phyloP scores from a whole-genome alignment of 1,140 invertebrate genomes.

The Hypsibius dujardini region DNA sequence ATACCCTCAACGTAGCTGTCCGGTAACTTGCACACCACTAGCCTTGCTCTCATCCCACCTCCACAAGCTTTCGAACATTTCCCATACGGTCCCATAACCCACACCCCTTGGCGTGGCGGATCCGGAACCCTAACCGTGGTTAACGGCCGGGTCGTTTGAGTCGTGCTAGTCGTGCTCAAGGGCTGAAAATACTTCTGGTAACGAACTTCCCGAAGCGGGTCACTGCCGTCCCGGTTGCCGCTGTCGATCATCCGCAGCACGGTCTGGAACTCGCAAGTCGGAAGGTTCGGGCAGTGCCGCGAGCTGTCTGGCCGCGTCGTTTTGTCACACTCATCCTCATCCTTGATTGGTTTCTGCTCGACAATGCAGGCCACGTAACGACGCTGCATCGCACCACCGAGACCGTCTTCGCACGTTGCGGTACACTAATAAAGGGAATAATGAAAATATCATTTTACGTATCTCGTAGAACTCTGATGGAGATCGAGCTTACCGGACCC shows the following conservation, averaged over 20 bases:
- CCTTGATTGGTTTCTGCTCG: background rate
- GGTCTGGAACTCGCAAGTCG: background rate
- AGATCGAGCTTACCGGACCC: constrained; percentile 31
- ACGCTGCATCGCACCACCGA: constrained; percentile 38
- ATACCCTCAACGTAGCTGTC: background rate
- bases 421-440: background rate
- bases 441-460: background rate
- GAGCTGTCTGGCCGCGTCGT: constrained; percentile 25
- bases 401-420: background rate
- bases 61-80: constrained; percentile 42
- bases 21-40: constrained; percentile 40
- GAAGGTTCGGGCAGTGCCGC: constrained; percentile 22
- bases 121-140: background rate
- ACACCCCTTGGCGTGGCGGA: constrained; percentile 14
- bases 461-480: background rate
- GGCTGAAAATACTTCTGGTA: constrained; percentile 29
- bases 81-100: constrained; percentile 17
- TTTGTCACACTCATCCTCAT: constrained; percentile 26
- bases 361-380: constrained; percentile 40
- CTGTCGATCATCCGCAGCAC: background rate
- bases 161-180: background rate
- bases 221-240: constrained; percentile 25
- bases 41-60: constrained; percentile 39
- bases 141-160: background rate
- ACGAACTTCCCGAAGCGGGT: constrained; percentile 31